Percentiles rank a stretch among this genome's conserved stretches.
phyloP scores from a whole-genome alignment of 1,140 invertebrate species.

The Capitella teleta region DNA sequence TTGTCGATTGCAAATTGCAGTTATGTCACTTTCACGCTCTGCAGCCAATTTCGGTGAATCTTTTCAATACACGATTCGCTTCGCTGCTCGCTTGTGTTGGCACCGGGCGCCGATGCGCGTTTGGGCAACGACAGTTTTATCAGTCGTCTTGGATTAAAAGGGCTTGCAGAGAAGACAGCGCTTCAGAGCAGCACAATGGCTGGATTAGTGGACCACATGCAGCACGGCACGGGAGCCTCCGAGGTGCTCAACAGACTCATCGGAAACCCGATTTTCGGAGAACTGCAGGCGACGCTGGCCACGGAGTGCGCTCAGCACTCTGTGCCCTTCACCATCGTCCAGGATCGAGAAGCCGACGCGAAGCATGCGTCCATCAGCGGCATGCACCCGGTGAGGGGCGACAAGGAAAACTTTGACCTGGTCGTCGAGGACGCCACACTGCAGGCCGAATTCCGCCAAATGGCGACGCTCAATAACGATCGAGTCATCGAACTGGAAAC shows the following conservation, averaged over 20 bases:
- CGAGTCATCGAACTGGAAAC: neutral
- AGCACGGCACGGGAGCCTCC: neutral
- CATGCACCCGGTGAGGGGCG: neutral
- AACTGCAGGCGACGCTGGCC: slow-evolving; percentile 2
- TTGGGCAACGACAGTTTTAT: too few relatives aligned
- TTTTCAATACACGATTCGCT: too few relatives aligned
- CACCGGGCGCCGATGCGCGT: too few relatives aligned
- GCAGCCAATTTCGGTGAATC: too few relatives aligned
- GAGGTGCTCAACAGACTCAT: neutral
- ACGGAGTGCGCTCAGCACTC: neutral
- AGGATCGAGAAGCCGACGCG: too few relatives aligned
- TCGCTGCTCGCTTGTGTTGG: too few relatives aligned
- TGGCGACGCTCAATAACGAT: neutral
- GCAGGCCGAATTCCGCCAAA: slow-evolving; percentile 3
- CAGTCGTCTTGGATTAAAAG: too few relatives aligned
- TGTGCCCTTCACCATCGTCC: neutral
- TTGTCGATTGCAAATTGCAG: too few relatives aligned
- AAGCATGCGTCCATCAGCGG: too few relatives aligned
- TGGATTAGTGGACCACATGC: neutral
- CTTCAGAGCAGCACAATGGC: too few relatives aligned
- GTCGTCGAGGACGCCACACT: slow-evolving; percentile 3
- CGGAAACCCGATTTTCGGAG: slow-evolving; percentile 1
- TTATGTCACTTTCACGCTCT: too few relatives aligned
- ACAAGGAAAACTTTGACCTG: neutral
- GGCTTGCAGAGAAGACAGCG: too few relatives aligned